A percentile compares a stretch with the other conserved stretches of the same genome.
Evolutionary conservation across 2,797 vertebrate genomes (phyloP).

Genomic region (Sebastes cheni): DNA sequence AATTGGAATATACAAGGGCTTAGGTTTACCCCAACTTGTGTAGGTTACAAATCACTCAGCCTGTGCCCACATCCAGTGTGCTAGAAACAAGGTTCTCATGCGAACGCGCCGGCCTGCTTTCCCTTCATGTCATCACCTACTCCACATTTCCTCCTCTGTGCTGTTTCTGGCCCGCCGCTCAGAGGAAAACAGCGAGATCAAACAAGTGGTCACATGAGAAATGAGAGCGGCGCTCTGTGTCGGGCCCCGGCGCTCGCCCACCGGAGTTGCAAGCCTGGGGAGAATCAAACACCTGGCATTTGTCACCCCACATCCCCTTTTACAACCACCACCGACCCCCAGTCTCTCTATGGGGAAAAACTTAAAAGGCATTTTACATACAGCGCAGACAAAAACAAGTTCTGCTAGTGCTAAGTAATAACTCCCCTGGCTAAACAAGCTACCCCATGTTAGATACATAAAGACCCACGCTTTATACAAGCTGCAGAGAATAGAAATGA

Average conservation of each 20-base stretch:
- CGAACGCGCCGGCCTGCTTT: slow-evolving; percentile 28
- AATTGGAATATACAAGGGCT: background rate
- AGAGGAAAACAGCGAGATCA: slow-evolving; percentile 53
- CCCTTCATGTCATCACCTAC: slow-evolving; percentile 56
- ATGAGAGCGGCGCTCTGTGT: slow-evolving; percentile 28
- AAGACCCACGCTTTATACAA: slow-evolving; percentile 42
- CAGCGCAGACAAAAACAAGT: slow-evolving; percentile 49
- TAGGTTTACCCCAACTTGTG: background rate
- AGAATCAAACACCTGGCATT: slow-evolving; percentile 79
- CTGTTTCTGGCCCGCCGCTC: slow-evolving; percentile 33
- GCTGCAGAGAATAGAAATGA: slow-evolving; percentile 42
- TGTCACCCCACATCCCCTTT: slow-evolving; percentile 74
- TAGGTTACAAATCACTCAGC: slow-evolving; percentile 36
- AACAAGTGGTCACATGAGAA: slow-evolving; percentile 66
- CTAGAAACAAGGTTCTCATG: slow-evolving; percentile 20
- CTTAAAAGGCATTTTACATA: slow-evolving; percentile 47
- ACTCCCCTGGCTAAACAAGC: slow-evolving; percentile 46
- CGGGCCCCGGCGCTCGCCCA: slow-evolving; percentile 50
- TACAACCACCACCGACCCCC: slow-evolving; percentile 36
- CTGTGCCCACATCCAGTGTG: slow-evolving; percentile 6
- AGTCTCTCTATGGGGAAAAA: slow-evolving; percentile 22
- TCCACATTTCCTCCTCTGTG: slow-evolving; percentile 51
- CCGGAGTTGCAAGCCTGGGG: slow-evolving; percentile 61
- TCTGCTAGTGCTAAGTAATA: slow-evolving; percentile 33
- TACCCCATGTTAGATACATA: slow-evolving; percentile 11